phyloP scores from a whole-genome alignment of 2,888 invertebrate species.

The Rapana venosa region DNA sequence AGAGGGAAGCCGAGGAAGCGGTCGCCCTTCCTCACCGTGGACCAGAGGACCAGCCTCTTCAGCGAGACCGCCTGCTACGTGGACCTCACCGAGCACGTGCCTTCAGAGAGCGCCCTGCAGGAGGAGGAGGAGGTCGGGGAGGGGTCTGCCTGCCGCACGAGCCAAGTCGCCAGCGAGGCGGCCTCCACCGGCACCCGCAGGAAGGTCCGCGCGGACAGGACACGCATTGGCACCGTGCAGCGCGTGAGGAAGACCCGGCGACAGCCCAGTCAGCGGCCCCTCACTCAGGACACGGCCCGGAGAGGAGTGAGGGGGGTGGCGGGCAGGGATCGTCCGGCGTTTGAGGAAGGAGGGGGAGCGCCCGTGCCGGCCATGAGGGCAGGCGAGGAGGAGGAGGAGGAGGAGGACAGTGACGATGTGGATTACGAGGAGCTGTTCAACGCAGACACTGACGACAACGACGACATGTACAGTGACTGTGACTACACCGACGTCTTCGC shows the following conservation, averaged over 20 bases:
- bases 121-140: background rate
- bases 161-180: background rate
- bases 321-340: no score
- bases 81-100: background rate
- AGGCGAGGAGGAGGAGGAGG: background rate
- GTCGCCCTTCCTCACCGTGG: background rate
- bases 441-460: background rate
- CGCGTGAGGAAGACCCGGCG: background rate
- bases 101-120: background rate
- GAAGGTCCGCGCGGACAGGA: background rate
- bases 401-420: background rate
- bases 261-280: background rate
- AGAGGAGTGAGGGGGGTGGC: background rate
- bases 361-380: background rate
- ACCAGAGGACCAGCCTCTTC: background rate
- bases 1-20: background rate
- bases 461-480: background rate
- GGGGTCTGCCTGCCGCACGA: background rate
- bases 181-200: background rate
- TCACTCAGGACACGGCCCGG: background rate
- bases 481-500: slow-evolving; percentile 21
- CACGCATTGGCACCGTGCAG: background rate
- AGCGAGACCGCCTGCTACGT: background rate
- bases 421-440: slow-evolving; percentile 14
- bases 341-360: background rate